A percentile compares a stretch with the other conserved stretches of the same genome.
These are phyloP conservation scores for Eidolon helvum DNA, from an alignment of 2,113 vertebrate genomes.

Conservation along the genomic window DNA sequence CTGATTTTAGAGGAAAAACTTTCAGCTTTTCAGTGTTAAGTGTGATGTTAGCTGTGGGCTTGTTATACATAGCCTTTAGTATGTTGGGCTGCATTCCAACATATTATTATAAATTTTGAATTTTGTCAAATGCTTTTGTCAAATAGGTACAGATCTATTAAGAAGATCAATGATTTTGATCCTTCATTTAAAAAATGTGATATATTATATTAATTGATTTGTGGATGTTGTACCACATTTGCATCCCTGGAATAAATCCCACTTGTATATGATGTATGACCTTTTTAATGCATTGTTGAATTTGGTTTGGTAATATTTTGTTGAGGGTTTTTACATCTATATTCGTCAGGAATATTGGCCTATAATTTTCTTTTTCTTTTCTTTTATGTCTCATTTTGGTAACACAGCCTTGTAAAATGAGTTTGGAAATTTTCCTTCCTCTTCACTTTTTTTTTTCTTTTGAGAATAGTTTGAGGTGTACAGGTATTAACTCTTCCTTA, in stretches of 20 bases:
- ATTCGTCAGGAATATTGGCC: neutral
- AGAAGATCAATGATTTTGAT: neutral
- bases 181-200: neutral
- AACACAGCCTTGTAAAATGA: neutral
- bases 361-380: neutral
- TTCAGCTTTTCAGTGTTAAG: no score
- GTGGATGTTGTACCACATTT: neutral
- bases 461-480: no score
- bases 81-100: no score
- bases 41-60: no score
- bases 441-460: no score
- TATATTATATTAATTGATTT: neutral
- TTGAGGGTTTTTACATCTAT: neutral
- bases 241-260: neutral
- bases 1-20: neutral
- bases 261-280: neutral
- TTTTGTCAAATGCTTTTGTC: no score
- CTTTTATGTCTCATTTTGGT: neutral
- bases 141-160: no score
- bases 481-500: no score
- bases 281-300: neutral
- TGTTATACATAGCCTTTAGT: no score
- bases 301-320: neutral
- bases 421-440: neutral
- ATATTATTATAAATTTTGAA: no score